phyloP scores from a whole-genome alignment of 2,888 invertebrate genomes.

The Dendrolimus houi region DNA sequence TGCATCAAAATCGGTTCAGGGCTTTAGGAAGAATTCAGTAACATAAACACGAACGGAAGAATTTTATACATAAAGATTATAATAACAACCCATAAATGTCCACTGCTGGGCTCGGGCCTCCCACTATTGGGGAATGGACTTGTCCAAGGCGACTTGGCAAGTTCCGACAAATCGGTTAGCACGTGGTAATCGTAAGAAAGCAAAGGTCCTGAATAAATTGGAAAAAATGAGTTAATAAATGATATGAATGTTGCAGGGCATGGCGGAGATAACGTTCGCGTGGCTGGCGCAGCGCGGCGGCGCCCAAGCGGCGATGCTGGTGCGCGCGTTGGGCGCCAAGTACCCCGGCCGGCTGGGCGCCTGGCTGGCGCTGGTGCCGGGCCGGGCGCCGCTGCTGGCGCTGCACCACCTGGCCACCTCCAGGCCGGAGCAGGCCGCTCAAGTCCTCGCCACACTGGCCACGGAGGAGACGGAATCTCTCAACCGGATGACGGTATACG shows the following conservation, averaged over 20 bases:
- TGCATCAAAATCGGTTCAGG: no score
- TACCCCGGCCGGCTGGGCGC: conserved; percentile 11
- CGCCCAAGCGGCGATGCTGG: conserved; percentile 12
- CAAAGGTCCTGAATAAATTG: no score
- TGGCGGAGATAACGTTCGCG: conserved; percentile 41
- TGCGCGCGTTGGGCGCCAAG: conserved; percentile 10
- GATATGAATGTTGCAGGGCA: conserved; percentile 26
- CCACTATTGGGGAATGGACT: no score
- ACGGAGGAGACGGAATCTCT: conserved; percentile 79
- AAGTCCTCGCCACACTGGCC: conserved; percentile 62
- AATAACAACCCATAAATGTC: no score
- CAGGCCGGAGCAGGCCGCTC: conserved; percentile 15
- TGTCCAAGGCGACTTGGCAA: no score
- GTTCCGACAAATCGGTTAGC: no score
- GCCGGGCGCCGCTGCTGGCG: conserved; percentile 38
- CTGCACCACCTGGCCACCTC: conserved; percentile 21
- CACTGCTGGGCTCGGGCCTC: no score
- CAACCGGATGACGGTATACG: conserved; percentile 78
- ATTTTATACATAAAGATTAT: no score
- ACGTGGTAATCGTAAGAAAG: no score
- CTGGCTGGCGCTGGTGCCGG: conserved; percentile 17
- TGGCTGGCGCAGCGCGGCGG: conserved; percentile 20
- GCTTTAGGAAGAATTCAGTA: no score
- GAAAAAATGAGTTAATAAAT: no score
- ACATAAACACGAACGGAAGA: no score